A percentile compares a stretch with the other conserved stretches of the same genome.
These are phyloP conservation scores for Gavia stellata DNA, from an alignment of 2,113 vertebrate genomes.

Conservation along the genomic window DNA sequence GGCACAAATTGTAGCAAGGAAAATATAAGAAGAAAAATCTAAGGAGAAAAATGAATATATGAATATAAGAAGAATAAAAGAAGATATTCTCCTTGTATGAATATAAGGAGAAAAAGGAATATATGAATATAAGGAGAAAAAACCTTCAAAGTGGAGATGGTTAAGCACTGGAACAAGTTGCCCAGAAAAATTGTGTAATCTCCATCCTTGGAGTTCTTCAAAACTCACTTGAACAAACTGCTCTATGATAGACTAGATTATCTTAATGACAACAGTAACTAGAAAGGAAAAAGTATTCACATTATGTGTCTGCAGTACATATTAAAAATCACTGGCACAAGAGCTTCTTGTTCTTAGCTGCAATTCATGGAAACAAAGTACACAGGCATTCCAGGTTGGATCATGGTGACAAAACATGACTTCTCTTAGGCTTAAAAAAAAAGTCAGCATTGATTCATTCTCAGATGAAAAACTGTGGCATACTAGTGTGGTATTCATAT, in stretches of 20 bases:
- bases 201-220: neutral
- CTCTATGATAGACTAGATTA: neutral
- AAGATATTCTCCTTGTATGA: neutral
- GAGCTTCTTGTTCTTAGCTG: neutral
- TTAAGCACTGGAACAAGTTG: neutral
- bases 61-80: neutral
- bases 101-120: neutral
- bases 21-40: neutral
- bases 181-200: neutral
- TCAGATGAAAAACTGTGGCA: neutral
- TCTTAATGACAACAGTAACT: neutral
- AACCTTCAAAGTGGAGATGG: neutral
- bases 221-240: neutral
- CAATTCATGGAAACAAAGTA: neutral
- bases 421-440: neutral
- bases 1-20: neutral
- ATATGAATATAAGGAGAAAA: neutral
- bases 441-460: neutral
- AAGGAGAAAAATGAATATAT: neutral
- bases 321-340: neutral
- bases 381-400: neutral
- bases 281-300: neutral
- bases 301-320: accelerated
- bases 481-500: neutral
- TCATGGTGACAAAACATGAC: neutral